Conservation (phyloP, 2,797 vertebrate genomes). For the Tadarida brasiliensis region DNA sequence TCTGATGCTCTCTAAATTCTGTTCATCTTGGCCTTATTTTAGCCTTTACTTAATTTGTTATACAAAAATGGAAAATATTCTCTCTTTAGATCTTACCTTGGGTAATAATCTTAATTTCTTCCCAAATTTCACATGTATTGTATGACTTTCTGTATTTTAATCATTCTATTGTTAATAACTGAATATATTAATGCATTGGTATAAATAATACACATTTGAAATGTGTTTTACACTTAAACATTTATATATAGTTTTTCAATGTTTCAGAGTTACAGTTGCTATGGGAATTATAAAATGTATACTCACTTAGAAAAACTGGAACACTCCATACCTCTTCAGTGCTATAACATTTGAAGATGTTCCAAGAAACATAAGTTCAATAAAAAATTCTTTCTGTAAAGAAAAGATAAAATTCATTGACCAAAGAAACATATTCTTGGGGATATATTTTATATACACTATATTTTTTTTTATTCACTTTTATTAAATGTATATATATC, state of each 20-base stretch:
- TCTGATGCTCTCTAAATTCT: neutral
- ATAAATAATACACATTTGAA: constrained; percentile 6
- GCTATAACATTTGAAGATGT: neutral
- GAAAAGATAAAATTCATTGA: neutral
- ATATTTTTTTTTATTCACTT: neutral
- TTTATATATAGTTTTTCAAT: neutral
- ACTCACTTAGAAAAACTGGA: neutral
- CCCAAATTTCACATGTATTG: neutral
- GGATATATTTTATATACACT: neutral
- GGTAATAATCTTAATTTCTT: neutral
- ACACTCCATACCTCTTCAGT: neutral
- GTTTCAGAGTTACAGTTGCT: neutral
- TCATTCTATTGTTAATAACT: neutral
- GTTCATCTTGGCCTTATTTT: neutral
- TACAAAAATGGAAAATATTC: neutral
- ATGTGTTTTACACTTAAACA: neutral
- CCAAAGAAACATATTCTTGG: constrained; percentile 20
- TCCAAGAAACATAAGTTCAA: neutral
- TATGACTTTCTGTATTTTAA: constrained; percentile 9
- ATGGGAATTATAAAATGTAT: constrained; percentile 47
- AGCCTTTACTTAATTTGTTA: neutral
- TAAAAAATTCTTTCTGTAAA: neutral
- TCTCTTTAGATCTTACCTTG: neutral
- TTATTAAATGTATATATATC: neutral
- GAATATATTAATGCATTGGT: neutral